A percentile compares a stretch with the other conserved stretches of the same genome.
phyloP scores from a whole-genome alignment of 2,113 vertebrate genomes.

The Noturus placidus region DNA sequence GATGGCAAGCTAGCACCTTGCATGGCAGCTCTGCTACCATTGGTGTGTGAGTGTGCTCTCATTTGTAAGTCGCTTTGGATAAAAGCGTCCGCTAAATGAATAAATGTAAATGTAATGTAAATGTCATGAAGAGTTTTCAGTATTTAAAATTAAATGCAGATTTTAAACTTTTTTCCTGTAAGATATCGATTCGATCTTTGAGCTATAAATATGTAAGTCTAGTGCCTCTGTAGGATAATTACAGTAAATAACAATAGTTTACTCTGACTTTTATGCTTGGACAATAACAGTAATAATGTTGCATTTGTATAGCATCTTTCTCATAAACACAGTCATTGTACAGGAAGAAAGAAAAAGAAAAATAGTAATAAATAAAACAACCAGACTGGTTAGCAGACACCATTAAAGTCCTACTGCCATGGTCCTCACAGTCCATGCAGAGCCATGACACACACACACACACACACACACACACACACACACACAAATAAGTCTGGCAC shows the following conservation, averaged over 20 bases:
- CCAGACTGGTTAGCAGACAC: not conserved
- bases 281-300: not conserved
- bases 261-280: not conserved
- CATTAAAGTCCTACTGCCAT: not conserved
- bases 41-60: too few species aligned
- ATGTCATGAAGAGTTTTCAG: not conserved
- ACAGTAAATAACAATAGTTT: not conserved
- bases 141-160: not conserved
- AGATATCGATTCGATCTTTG: not conserved
- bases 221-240: not conserved
- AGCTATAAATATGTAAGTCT: not conserved
- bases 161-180: not conserved
- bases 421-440: not conserved
- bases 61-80: too few species aligned
- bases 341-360: not conserved
- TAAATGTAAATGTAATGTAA: too few species aligned
- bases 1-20: too few species aligned
- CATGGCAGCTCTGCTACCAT: too few species aligned
- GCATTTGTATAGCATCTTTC: not conserved
- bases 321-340: not conserved
- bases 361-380: not conserved
- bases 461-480: constrained; percentile 10
- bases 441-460: constrained; percentile 14
- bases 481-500: not conserved
- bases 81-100: too few species aligned